phyloP scores from a whole-genome alignment of 2,888 invertebrate species.

The Tyria jacobaeae region DNA sequence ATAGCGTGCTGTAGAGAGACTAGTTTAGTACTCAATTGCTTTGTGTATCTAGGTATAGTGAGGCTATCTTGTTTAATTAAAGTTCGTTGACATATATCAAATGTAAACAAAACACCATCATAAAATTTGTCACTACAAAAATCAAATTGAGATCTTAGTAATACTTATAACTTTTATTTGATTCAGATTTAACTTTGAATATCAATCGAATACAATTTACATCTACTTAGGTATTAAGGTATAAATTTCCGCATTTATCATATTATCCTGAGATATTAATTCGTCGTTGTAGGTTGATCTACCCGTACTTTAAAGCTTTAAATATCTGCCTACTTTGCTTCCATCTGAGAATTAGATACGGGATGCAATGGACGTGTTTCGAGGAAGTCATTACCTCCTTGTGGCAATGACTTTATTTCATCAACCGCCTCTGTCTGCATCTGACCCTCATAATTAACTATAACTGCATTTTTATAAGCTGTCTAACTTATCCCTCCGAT shows the following conservation, averaged over 20 bases:
- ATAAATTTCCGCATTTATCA: too few species aligned
- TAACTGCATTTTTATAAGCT: constrained; percentile 42
- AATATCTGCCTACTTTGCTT: constrained; percentile 31
- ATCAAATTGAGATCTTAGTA: not conserved
- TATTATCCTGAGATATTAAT: constrained; percentile 30
- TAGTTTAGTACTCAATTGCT: constrained; percentile 53
- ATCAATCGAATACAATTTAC: not conserved
- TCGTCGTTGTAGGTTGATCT: constrained; percentile 12
- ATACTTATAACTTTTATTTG: not conserved
- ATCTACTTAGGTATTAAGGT: too few species aligned
- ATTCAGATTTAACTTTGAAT: not conserved
- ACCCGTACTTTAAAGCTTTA: constrained; percentile 22
- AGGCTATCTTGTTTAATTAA: constrained; percentile 57
- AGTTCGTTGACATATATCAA: constrained; percentile 53
- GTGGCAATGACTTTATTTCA: constrained; percentile 59
- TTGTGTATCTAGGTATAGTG: constrained; percentile 44
- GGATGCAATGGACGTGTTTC: constrained; percentile 52
- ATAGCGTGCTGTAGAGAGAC: constrained; percentile 53
- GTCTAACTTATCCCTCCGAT: constrained; percentile 32
- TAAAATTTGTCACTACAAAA: constrained; percentile 24
- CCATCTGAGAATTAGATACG: constrained; percentile 30
- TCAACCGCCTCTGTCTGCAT: constrained; percentile 38
- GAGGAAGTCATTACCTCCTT: constrained; percentile 60
- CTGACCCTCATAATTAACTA: constrained; percentile 46
- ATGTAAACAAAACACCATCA: constrained; percentile 28